These are phyloP conservation scores for Dorcus parallelipipedus DNA, from an alignment of 2,888 invertebrate genomes.

Conservation along the genomic window DNA sequence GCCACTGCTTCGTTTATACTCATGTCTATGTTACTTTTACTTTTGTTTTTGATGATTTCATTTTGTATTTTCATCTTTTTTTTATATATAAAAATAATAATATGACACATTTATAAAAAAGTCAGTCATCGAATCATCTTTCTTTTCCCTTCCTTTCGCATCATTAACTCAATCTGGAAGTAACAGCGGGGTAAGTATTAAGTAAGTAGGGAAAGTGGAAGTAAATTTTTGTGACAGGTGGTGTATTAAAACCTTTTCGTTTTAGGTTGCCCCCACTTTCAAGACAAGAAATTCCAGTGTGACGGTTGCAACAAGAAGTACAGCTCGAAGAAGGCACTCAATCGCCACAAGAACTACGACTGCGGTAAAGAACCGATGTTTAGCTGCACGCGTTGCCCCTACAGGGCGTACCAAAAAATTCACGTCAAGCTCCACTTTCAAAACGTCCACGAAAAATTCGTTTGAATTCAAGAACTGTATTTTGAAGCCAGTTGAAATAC, in stretches of 20 bases:
- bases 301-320: conserved; percentile 67
- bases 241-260: not conserved
- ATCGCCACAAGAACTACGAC: conserved; percentile 55
- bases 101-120: too few relatives aligned
- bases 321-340: conserved; percentile 67
- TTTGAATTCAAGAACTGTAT: too few relatives aligned
- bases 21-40: not conserved
- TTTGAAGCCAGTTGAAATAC: too few relatives aligned
- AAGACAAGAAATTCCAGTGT: conserved; percentile 48
- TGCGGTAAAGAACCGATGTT: conserved; percentile 33
- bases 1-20: not conserved
- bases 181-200: too few relatives aligned
- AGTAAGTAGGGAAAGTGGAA: not conserved
- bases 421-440: conserved; percentile 1
- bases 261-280: not conserved
- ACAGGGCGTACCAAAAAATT: conserved; percentile 9
- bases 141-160: too few relatives aligned
- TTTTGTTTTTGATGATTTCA: not conserved
- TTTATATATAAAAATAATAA: not conserved
- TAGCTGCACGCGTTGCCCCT: conserved; percentile 35
- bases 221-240: not conserved
- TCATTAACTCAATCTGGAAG: too few relatives aligned
- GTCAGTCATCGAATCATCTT: too few relatives aligned
- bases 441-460: not conserved
- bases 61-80: conserved; percentile 1